Percentiles rank a stretch among this genome's conserved stretches.
phyloP scores from a whole-genome alignment of 1,140 invertebrate genomes.

The Notospermus geniculatus region DNA sequence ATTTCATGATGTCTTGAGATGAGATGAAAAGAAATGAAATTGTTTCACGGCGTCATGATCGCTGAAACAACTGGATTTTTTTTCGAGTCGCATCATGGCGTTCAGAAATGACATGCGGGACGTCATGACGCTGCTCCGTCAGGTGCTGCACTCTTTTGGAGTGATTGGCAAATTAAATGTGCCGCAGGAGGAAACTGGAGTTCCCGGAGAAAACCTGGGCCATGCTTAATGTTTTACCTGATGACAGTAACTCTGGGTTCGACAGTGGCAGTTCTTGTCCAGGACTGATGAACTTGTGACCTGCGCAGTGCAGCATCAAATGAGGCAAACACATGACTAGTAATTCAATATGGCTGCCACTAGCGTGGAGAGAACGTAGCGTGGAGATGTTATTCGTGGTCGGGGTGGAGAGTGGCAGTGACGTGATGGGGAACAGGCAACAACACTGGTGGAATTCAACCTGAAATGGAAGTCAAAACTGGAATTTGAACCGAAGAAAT shows the following conservation, averaged over 20 bases:
- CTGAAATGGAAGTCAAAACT: constrained; percentile 34
- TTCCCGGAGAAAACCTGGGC: no score
- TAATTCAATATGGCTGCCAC: constrained; percentile 57
- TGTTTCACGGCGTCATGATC: no score
- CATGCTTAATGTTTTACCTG: no score
- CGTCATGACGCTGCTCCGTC: no score
- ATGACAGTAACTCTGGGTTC: constrained; percentile 55
- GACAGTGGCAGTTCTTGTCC: constrained; percentile 45
- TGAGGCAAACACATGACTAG: constrained; percentile 64
- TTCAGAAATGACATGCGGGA: no score
- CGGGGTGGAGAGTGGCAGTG: constrained; percentile 30
- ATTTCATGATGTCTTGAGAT: no score
- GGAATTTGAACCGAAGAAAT: neutral
- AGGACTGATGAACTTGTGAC: constrained; percentile 55
- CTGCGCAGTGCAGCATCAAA: constrained; percentile 60
- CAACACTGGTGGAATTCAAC: constrained; percentile 41
- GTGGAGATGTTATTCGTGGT: constrained; percentile 37
- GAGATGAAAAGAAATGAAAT: no score
- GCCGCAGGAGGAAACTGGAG: no score
- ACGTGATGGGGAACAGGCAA: constrained; percentile 46
- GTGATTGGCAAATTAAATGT: no score
- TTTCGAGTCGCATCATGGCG: no score
- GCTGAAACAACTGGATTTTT: no score
- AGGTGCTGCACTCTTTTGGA: no score
- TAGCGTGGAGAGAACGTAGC: constrained; percentile 55